Base-by-base conservation (phyloP, 2,888 invertebrate species). In the Ormyrus labotus region DNA sequence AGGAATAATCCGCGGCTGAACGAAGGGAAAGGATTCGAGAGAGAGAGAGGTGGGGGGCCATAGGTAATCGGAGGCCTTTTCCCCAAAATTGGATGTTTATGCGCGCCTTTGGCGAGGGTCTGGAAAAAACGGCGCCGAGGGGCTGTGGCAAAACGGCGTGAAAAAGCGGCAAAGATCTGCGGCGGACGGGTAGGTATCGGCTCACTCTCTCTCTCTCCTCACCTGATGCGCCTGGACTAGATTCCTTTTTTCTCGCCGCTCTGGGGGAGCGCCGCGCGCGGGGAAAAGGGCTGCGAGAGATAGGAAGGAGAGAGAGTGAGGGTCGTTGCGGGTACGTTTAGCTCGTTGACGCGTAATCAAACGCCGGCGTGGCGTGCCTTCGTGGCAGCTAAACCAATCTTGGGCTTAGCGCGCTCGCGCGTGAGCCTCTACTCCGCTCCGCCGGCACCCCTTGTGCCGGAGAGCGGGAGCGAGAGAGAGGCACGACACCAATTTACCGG, bases 341-440 rank as follows among this genome's bases (percentile, higher is more conserved):
- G 87, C 85, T 87, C 89, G 87, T 86, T 90, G 90, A 90, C 90
- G 89, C 90, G 90, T 90, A 88, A 89, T 89, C 86, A 86, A 86
- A 87, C 86, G 85, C 85, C 34, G 88, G 90, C 89, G 88, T 83
- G 88, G 88, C 88, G 89, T 89, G 90, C 89, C 87, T 88, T 84
- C 87, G 89, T 88, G 90, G 89, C 88, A 85, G 89, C 90, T 91
- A 91, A 91, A 89, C 90, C 90, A 90, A 90, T 91, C 90, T 90
- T 86, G 84, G 88, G 90, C 90, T 91, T 90, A 90, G 89, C 84
- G 86, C 88, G 83, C 78, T 88, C 87, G 88, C 80, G 88, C 87
- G 82, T 80, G 78, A 80, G 80, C 47, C 64, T 64, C 13, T 34
- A 63, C 34, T 10, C n/a, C 88, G 84, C 84, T 88, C 87, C 34